Conservation (phyloP, 2,113 vertebrate genomes). For the Polypterus senegalus region DNA sequence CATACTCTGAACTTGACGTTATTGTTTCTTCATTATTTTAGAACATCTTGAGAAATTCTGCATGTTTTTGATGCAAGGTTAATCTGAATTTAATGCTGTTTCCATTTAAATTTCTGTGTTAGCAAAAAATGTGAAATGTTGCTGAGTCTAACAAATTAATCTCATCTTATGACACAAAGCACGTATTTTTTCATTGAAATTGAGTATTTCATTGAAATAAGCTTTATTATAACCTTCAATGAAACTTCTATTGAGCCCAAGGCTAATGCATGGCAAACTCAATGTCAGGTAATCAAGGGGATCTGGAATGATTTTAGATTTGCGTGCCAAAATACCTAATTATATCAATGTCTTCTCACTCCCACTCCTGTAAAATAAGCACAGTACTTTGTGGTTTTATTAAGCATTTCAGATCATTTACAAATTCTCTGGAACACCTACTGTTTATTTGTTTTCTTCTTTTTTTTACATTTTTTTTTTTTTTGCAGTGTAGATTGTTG, state of each 20-base stretch:
- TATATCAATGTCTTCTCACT: slow-evolving; percentile 39
- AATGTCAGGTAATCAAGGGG: slow-evolving; percentile 57
- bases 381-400: slow-evolving; percentile 60
- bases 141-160: too few relatives aligned
- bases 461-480: slow-evolving; percentile 14
- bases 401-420: slow-evolving; percentile 56
- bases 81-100: too few relatives aligned
- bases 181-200: too few relatives aligned
- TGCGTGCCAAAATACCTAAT: slow-evolving; percentile 55
- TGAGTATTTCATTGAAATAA: too few relatives aligned
- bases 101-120: too few relatives aligned
- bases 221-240: neutral
- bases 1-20: too few relatives aligned
- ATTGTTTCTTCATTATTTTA: too few relatives aligned
- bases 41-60: too few relatives aligned
- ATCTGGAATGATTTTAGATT: slow-evolving; percentile 44
- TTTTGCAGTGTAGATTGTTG: slow-evolving; percentile 59
- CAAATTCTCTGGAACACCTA: slow-evolving; percentile 56
- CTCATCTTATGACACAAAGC: too few relatives aligned
- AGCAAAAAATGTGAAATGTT: too few relatives aligned
- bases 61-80: too few relatives aligned
- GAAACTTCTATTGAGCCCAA: slow-evolving; percentile 26
- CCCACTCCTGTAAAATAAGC: slow-evolving; percentile 50
- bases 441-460: slow-evolving; percentile 62
- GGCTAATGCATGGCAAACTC: slow-evolving; percentile 33